These are phyloP conservation scores for Leptodactylus fallax DNA, from an alignment of 2,797 vertebrate species.

Conservation along the genomic window DNA sequence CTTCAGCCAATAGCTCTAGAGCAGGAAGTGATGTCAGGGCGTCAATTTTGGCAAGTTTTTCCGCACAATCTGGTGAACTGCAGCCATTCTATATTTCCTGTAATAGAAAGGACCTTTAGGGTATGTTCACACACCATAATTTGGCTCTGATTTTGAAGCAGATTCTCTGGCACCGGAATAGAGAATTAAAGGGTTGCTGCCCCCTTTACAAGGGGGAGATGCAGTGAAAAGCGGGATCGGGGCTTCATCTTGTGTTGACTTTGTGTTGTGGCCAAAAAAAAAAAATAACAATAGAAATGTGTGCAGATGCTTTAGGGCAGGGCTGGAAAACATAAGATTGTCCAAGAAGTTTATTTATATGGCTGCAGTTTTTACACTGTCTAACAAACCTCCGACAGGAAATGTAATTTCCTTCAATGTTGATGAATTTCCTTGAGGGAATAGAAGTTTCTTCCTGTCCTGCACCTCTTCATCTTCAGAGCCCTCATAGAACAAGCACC, in stretches of 20 bases:
- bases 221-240: no score
- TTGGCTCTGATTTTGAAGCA: no score
- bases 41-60: no score
- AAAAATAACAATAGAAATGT: neutral
- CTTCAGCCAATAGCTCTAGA: no score
- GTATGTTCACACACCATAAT: no score
- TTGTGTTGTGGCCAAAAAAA: neutral
- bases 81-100: no score
- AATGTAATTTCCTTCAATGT: conserved; percentile 26
- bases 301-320: neutral
- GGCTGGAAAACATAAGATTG: neutral
- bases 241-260: neutral
- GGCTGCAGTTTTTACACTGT: neutral
- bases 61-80: no score
- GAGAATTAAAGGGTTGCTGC: no score
- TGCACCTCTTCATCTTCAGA: neutral
- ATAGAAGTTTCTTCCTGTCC: conserved; percentile 12
- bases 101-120: no score
- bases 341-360: conserved; percentile 8
- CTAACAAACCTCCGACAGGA: neutral
- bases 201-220: no score
- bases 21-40: no score
- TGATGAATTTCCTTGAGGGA: conserved; percentile 28
- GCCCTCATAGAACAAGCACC: neutral
- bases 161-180: no score